Evolutionary conservation across 1,140 invertebrate genomes (phyloP).

Genomic region (Hydropsyche tenuis): DNA sequence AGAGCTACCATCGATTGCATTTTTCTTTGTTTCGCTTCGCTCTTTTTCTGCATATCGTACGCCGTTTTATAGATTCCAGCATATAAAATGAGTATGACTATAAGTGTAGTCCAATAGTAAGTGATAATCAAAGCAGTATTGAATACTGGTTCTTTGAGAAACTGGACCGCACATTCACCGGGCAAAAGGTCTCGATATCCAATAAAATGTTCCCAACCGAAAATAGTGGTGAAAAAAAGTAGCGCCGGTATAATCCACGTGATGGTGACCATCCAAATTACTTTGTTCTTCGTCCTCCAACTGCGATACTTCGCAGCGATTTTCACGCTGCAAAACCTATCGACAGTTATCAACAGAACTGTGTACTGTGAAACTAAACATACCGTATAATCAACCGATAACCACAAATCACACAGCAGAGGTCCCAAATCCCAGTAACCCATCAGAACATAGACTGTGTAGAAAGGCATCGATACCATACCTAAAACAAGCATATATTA

Average conservation of each 20-base stretch:
- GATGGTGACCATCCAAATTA: conserved; percentile 92
- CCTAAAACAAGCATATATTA: conserved; percentile 68
- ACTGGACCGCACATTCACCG: conserved; percentile 95
- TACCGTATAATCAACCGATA: conserved; percentile 98
- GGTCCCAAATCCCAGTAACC: conserved; percentile 97
- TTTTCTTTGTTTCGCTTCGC: conserved; percentile 91
- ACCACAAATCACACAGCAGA: conserved; percentile 96
- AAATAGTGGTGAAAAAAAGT: conserved; percentile 97
- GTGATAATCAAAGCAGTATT: conserved; percentile 97
- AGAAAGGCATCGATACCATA: conserved; percentile 93
- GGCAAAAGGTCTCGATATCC: conserved; percentile 87
- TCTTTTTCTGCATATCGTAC: conserved; percentile 97
- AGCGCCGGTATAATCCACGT: conserved; percentile 98
- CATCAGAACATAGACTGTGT: conserved; percentile 94
- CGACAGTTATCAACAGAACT: conserved; percentile 97
- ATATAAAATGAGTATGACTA: conserved; percentile 93
- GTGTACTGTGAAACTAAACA: conserved; percentile 99
- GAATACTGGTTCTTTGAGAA: conserved; percentile 96
- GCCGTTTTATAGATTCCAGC: conserved; percentile 98
- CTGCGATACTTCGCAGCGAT: conserved; percentile 96
- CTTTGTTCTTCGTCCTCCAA: conserved; percentile 94
- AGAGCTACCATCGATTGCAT: conserved; percentile 93
- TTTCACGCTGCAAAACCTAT: conserved; percentile 98
- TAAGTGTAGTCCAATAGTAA: conserved; percentile 97
- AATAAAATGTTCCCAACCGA: conserved; percentile 98